Evolutionary conservation across 2,797 vertebrate genomes (phyloP), one percentile per base, ranked within the genome.

Genomic region (Erpetoichthys calabaricus): DNA sequence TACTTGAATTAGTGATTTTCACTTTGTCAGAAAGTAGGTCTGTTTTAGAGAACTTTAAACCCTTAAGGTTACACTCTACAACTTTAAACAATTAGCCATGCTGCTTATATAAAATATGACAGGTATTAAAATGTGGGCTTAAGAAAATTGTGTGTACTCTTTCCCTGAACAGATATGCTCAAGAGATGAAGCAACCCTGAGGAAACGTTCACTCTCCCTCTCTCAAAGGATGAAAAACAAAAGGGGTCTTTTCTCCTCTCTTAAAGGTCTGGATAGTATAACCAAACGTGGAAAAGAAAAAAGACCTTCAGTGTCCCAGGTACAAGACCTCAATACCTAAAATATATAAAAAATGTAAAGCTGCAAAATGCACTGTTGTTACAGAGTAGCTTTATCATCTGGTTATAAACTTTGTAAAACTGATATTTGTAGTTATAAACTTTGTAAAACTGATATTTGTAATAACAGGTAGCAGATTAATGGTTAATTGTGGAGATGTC

Each of bases 261-360:
- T 94, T 1, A 96, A 96, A 80, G 92, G 91, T 51, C 80, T 94
- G 59, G 91, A 94, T 72, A 91, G 90, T 7, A 72, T 94, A 45
- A 89, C 89, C 2, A 90, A 82, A 67, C 89, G 78, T 64, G 85
- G 84, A 9, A 86, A 88, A 59, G 89, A 94, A 56, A 92, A 91
- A 62, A 81, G 91, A 43, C 86, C 90, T 2, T 91, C 91, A 1
- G 58, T 81, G 50, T 86, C 85, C 10, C 91, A 96, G 89, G 92
- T 91, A 82, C 50, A 45, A 53, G 47, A 5, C 3, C 25, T 25
- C 25, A 25, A 25, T 25, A 25, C 25, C 25, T 25, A 25, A 25
- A 25, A 25, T 25, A 25, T 25, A 25, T 25, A 25, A 80, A 77
- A 77, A 72, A 63, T 62, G 56, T 62, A 59, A 42, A 44, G 25